Percentiles rank a stretch among this genome's conserved stretches.
Evolutionary conservation across 2,888 invertebrate species (phyloP).

Genomic region (Ophion obscuratus): DNA sequence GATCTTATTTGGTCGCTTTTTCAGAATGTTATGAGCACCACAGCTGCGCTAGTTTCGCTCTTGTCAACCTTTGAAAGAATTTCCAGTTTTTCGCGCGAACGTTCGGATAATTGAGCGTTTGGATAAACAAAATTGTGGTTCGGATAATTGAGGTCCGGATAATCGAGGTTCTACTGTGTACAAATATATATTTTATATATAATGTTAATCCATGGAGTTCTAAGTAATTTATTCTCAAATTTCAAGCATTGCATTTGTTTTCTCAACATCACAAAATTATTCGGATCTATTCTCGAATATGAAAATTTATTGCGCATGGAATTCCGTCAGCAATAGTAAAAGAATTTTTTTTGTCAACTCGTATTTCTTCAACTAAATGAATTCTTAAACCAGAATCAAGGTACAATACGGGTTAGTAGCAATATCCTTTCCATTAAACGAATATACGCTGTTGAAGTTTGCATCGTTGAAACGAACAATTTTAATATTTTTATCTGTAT

Average conservation of each 20-base stretch:
- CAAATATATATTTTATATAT: background rate
- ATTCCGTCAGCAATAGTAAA: background rate
- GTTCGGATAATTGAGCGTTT: no score
- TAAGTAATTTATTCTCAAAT: background rate
- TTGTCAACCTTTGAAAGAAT: no score
- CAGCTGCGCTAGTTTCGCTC: no score
- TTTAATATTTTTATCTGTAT: background rate
- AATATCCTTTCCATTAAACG: conserved; percentile 17
- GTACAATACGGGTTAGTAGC: background rate
- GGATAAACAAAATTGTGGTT: no score
- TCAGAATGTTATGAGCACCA: no score
- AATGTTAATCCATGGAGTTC: background rate
- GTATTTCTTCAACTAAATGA: background rate
- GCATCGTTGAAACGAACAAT: background rate
- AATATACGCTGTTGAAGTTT: background rate
- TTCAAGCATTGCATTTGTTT: background rate
- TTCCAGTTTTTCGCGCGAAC: no score
- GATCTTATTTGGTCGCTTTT: no score
- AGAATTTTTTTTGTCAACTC: background rate
- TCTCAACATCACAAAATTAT: background rate
- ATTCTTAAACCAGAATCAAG: conserved; percentile 23
- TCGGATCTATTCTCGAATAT: background rate
- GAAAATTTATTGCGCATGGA: background rate
- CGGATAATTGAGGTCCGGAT: no score
- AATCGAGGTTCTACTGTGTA: no score